A percentile compares a stretch with the other conserved stretches of the same genome.
Conservation (phyloP, 2,113 vertebrate genomes). For the Atractosteus spatula region DNA sequence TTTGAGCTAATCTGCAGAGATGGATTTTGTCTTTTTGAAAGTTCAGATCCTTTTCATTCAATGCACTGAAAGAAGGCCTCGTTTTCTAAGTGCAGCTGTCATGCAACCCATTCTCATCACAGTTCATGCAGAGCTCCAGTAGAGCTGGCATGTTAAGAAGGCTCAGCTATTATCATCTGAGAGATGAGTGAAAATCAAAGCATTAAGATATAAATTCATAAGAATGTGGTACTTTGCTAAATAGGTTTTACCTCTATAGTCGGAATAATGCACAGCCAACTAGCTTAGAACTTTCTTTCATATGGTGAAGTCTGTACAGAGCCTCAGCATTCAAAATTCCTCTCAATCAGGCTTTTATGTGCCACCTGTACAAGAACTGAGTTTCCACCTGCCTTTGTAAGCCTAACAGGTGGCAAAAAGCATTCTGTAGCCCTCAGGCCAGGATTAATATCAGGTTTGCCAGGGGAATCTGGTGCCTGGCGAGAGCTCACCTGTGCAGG, state of each 20-base stretch:
- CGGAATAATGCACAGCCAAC: too few relatives aligned
- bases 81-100: constrained; percentile 35
- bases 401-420: constrained; percentile 35
- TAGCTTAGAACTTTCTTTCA: too few relatives aligned
- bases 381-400: constrained; percentile 30
- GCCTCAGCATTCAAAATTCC: too few relatives aligned
- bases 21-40: constrained; percentile 4
- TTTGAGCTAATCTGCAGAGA: constrained; percentile 26
- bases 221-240: too few relatives aligned
- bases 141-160: not conserved
- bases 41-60: constrained; percentile 5
- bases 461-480: constrained; percentile 14
- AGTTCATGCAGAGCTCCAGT: not conserved
- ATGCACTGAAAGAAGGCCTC: constrained; percentile 25
- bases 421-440: constrained; percentile 14
- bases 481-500: constrained; percentile 34
- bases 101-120: not conserved
- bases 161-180: not conserved
- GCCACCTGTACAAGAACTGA: not conserved
- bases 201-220: too few relatives aligned
- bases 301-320: too few relatives aligned
- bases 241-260: too few relatives aligned
- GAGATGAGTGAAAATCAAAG: too few relatives aligned
- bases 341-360: too few relatives aligned
- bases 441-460: constrained; percentile 22